Evolutionary conservation across 2,888 invertebrate species (phyloP).

Genomic region (Pandemis corylana): DNA sequence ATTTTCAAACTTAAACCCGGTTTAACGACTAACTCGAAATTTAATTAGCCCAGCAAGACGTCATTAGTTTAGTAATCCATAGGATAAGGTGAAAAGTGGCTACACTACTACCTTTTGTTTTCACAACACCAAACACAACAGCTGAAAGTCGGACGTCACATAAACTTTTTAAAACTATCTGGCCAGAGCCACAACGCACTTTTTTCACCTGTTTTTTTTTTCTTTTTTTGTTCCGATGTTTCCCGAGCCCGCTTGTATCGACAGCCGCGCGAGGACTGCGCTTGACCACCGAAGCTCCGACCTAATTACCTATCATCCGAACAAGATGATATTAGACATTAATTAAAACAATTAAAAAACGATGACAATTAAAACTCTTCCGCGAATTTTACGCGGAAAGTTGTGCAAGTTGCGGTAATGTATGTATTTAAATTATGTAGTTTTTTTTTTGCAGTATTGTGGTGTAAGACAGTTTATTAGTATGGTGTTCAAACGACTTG

Average conservation of each 20-base stretch:
- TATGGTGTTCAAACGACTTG: too few relatives aligned
- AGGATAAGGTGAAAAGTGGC: too few relatives aligned
- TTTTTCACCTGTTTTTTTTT: not conserved
- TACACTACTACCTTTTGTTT: not conserved
- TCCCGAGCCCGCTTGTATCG: conserved; percentile 28
- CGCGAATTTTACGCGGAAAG: not conserved
- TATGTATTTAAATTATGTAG: too few relatives aligned
- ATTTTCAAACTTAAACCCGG: too few relatives aligned
- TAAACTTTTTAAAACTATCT: not conserved
- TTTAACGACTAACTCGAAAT: too few relatives aligned
- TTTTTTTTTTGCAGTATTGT: too few relatives aligned
- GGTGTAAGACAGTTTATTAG: too few relatives aligned
- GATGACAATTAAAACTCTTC: conserved; percentile 20
- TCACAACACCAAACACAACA: not conserved
- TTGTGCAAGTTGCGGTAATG: conserved; percentile 5
- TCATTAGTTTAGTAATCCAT: too few relatives aligned
- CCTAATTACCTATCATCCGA: conserved; percentile 28
- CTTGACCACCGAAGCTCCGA: conserved; percentile 24
- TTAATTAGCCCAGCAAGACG: too few relatives aligned
- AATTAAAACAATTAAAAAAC: conserved; percentile 32
- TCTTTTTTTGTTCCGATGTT: conserved; percentile 8
- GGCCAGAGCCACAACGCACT: not conserved
- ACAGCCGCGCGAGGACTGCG: conserved; percentile 36
- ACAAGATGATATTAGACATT: conserved; percentile 18
- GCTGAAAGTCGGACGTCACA: not conserved